These are phyloP conservation scores for Bubo bubo DNA, from an alignment of 2,113 vertebrate genomes.

Conservation along the genomic window DNA sequence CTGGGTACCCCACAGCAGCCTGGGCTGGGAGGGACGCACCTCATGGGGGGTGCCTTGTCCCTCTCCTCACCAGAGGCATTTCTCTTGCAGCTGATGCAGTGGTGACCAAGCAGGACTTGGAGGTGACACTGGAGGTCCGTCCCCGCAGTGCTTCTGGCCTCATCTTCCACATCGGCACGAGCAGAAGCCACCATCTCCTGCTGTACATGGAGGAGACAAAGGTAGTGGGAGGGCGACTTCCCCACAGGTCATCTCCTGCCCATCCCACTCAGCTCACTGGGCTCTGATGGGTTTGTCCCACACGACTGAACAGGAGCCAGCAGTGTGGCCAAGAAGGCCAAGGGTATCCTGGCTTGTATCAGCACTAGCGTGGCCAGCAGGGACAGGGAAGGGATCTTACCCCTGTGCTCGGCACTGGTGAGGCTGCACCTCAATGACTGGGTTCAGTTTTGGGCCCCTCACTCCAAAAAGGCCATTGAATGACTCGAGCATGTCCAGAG, in stretches of 20 bases:
- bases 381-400: too few species aligned
- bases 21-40: neutral
- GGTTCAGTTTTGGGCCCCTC: too few species aligned
- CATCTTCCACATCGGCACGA: constrained; percentile 73
- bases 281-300: neutral
- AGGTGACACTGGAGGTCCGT: constrained; percentile 85
- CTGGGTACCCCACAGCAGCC: constrained; percentile 74
- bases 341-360: too few species aligned
- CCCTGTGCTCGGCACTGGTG: too few species aligned
- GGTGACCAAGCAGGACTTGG: constrained; percentile 67
- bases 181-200: constrained; percentile 69
- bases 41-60: neutral
- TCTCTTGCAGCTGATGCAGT: neutral
- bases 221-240: constrained; percentile 62
- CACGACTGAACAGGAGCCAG: neutral
- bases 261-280: neutral
- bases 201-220: constrained; percentile 77
- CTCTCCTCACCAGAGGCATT: neutral
- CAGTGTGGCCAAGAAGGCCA: too few species aligned
- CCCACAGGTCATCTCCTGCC: neutral
- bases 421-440: too few species aligned
- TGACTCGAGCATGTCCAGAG: too few species aligned
- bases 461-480: too few species aligned
- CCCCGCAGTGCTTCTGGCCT: constrained; percentile 77
- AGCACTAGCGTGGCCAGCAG: too few species aligned